These are phyloP conservation scores for Ichneumoninae sp. DNA, from an alignment of 2,888 invertebrate species.

Conservation along the genomic window DNA sequence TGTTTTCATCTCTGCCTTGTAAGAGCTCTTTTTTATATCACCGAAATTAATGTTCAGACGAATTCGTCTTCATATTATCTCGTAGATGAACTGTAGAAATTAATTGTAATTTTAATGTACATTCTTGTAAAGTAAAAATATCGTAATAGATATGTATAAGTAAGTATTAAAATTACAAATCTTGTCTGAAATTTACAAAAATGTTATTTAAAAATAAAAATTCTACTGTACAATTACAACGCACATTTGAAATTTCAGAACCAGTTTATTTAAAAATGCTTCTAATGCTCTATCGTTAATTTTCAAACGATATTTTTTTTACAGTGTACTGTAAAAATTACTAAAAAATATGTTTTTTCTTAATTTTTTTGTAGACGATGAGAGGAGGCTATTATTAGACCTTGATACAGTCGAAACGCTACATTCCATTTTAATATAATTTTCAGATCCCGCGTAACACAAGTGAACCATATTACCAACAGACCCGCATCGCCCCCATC, in stretches of 20 bases:
- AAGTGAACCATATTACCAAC: not conserved
- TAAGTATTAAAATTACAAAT: too few relatives aligned
- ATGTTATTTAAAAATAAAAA: too few relatives aligned
- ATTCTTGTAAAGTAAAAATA: too few relatives aligned
- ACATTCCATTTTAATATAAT: not conserved
- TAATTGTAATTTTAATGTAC: not conserved
- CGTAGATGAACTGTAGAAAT: not conserved
- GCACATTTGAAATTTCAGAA: too few relatives aligned
- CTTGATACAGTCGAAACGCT: not conserved
- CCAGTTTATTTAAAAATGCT: too few relatives aligned
- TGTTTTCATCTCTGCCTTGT: not conserved
- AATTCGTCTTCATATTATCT: not conserved
- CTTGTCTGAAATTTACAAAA: too few relatives aligned
- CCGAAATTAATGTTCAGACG: not conserved
- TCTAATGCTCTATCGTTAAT: too few relatives aligned
- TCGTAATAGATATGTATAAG: too few relatives aligned
- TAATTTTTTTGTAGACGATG: not conserved
- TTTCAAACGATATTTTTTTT: too few relatives aligned
- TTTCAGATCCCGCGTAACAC: not conserved
- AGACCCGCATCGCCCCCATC: slow-evolving; percentile 1
- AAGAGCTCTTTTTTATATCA: not conserved
- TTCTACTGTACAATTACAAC: too few relatives aligned
- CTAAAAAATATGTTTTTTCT: not conserved
- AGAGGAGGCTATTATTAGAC: not conserved
- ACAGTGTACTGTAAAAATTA: not conserved